These are phyloP conservation scores for Tachuris rubrigastra DNA, from an alignment of 2,113 vertebrate species.

Conservation along the genomic window DNA sequence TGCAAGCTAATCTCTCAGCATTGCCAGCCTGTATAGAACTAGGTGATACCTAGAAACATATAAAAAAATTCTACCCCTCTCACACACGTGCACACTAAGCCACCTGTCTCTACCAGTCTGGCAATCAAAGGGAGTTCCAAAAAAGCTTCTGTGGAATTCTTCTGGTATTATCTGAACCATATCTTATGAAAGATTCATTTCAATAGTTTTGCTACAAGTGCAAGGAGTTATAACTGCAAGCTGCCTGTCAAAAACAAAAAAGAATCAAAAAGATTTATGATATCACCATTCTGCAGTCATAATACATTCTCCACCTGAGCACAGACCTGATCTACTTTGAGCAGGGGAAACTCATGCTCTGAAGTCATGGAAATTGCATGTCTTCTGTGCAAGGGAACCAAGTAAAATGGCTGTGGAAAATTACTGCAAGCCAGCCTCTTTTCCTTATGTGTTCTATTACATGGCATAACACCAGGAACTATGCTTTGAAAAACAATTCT, in stretches of 20 bases:
- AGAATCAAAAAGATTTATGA: background rate
- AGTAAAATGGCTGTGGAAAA: background rate
- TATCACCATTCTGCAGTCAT: background rate
- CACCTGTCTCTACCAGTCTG: background rate
- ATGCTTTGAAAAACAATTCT: background rate
- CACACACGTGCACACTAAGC: background rate
- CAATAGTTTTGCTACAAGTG: background rate
- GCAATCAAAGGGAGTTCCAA: background rate
- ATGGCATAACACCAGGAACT: background rate
- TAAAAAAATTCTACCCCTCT: background rate
- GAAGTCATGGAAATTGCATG: background rate
- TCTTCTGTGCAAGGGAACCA: background rate
- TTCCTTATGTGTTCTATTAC: background rate
- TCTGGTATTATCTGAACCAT: background rate
- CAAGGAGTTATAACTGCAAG: background rate
- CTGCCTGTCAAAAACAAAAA: background rate
- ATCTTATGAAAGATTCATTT: background rate
- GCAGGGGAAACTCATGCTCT: background rate
- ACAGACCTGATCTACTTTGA: background rate
- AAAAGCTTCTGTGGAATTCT: background rate
- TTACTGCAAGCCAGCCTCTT: background rate
- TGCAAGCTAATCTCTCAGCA: background rate
- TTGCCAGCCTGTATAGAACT: background rate
- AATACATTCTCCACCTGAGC: background rate
- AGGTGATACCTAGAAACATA: background rate